Conservation (phyloP, 2,113 vertebrate species). For the Meriones unguiculatus region DNA sequence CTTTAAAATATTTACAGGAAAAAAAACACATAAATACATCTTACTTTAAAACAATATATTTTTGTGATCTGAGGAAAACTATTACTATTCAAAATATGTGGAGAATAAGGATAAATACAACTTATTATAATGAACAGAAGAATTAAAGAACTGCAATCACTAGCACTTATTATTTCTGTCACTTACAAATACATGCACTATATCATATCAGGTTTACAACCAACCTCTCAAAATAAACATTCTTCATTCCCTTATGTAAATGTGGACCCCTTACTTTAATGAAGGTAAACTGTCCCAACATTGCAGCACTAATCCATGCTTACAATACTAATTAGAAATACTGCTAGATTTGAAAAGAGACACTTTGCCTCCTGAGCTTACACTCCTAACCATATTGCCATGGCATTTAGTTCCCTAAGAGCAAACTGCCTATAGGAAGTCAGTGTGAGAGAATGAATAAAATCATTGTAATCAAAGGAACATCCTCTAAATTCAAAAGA, state of each 20-base stretch:
- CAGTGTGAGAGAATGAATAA: constrained; percentile 22
- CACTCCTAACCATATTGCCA: not conserved
- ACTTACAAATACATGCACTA: not conserved
- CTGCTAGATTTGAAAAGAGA: constrained; percentile 15
- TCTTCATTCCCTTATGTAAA: not conserved
- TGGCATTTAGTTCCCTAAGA: not conserved
- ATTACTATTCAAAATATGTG: constrained; percentile 25
- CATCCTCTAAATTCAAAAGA: not conserved
- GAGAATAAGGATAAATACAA: constrained; percentile 9
- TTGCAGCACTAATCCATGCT: not conserved
- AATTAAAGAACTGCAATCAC: constrained; percentile 37
- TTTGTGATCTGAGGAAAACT: constrained; percentile 1
- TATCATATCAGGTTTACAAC: constrained; percentile 17
- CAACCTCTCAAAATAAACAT: constrained; percentile 30
- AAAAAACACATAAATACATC: not conserved
- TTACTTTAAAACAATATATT: constrained; percentile 24
- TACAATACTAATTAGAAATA: not conserved
- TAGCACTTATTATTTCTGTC: constrained; percentile 18
- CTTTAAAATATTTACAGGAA: not conserved
- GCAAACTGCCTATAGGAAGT: constrained; percentile 11
- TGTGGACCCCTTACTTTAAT: constrained; percentile 23
- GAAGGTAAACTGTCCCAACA: constrained; percentile 21
- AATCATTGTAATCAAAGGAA: constrained; percentile 42
- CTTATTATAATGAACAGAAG: constrained; percentile 23
- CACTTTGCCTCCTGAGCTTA: not conserved